Percentiles rank a stretch among this genome's conserved stretches.
phyloP scores from a whole-genome alignment of 2,888 invertebrate species.

The Pachymerium ferrugineum region DNA sequence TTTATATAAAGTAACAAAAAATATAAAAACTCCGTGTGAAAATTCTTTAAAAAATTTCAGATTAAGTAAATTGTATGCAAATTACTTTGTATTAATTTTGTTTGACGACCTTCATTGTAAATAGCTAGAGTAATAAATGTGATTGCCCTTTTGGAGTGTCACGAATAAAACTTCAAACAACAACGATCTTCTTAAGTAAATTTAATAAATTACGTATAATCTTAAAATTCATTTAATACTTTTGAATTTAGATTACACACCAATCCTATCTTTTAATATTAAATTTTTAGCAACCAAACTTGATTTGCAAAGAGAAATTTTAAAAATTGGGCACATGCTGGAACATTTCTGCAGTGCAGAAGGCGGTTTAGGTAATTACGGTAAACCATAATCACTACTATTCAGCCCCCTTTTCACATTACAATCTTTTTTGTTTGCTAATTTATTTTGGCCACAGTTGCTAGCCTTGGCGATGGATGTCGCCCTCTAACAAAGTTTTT shows the following conservation, averaged over 20 bases:
- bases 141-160: neutral
- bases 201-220: neutral
- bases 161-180: neutral
- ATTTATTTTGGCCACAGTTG: constrained; percentile 37
- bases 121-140: neutral
- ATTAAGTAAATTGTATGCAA: too few relatives aligned
- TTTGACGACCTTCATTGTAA: neutral
- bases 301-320: neutral
- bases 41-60: too few relatives aligned
- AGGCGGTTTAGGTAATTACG: constrained; percentile 41
- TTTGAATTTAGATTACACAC: neutral
- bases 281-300: neutral
- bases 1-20: too few relatives aligned
- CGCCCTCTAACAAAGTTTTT: constrained; percentile 40
- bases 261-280: neutral
- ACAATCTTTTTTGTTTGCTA: constrained; percentile 1
- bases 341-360: constrained; percentile 41
- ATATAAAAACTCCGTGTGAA: too few relatives aligned
- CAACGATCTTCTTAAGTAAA: neutral
- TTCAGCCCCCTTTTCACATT: too few relatives aligned
- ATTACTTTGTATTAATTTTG: too few relatives aligned
- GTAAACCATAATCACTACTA: too few relatives aligned
- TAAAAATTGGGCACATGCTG: constrained; percentile 43
- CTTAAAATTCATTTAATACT: neutral
- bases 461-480: constrained; percentile 42